Percentiles rank a stretch among this genome's conserved stretches.
Conservation (phyloP, 2,888 invertebrate genomes). For the Eretmocerus hayati region DNA sequence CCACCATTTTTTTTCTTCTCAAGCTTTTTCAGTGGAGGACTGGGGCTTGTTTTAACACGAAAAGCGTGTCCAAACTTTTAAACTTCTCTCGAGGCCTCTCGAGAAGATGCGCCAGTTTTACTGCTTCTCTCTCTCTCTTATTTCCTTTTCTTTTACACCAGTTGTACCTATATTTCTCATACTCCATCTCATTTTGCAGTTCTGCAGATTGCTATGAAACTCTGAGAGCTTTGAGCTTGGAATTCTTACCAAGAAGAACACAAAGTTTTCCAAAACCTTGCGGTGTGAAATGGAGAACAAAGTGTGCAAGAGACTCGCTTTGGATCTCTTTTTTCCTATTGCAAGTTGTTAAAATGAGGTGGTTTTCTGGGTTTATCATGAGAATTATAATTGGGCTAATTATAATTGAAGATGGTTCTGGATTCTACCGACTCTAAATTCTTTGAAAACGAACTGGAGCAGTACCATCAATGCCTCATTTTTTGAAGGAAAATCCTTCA, state of each 20-base stretch:
- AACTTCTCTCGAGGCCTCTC: conserved; percentile 23
- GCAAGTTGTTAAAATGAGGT: too few species aligned
- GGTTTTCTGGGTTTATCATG: too few species aligned
- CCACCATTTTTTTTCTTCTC: conserved; percentile 7
- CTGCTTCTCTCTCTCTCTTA: conserved; percentile 4
- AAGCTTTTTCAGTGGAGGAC: conserved; percentile 16
- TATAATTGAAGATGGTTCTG: too few species aligned
- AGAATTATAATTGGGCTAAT: too few species aligned
- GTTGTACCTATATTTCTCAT: not conserved
- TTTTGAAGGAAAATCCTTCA: too few species aligned
- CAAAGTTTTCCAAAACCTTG: conserved; percentile 16
- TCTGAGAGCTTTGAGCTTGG: not conserved
- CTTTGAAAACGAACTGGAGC: too few species aligned
- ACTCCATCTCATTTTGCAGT: conserved; percentile 17
- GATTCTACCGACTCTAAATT: too few species aligned
- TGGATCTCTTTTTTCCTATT: not conserved
- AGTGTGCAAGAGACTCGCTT: not conserved
- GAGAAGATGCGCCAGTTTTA: conserved; percentile 8
- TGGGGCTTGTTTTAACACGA: conserved; percentile 29
- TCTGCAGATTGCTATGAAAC: conserved; percentile 18
- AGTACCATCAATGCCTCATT: too few species aligned
- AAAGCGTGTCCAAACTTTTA: conserved; percentile 40
- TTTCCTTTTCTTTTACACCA: not conserved
- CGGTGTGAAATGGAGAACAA: conserved; percentile 9
- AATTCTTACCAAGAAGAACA: conserved; percentile 13